Percentiles rank a stretch among this genome's conserved stretches.
Conservation (phyloP, 2,888 invertebrate genomes). For the Rugalucina vietnamica region DNA sequence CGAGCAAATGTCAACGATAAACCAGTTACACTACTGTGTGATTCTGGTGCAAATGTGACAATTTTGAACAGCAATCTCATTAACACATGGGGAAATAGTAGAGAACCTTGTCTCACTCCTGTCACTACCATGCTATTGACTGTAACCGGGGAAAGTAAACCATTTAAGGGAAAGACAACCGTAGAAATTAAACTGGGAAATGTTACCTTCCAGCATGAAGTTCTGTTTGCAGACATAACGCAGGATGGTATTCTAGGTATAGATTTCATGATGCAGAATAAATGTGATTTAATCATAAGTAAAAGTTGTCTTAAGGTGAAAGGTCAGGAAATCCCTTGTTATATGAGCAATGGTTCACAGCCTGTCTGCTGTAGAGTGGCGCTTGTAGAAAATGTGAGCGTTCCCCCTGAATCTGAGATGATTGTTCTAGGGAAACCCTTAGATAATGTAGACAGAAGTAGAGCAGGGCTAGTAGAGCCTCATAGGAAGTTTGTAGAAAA, state of each 20-base stretch:
- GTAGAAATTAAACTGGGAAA: slow-evolving; percentile 16
- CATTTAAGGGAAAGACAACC: slow-evolving; percentile 37
- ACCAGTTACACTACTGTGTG: slow-evolving; percentile 26
- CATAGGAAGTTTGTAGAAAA: slow-evolving; percentile 17
- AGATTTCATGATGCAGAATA: slow-evolving; percentile 33
- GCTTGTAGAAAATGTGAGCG: slow-evolving; percentile 18
- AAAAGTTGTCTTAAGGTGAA: slow-evolving; percentile 24
- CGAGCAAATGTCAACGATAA: slow-evolving; percentile 3
- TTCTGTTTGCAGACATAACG: slow-evolving; percentile 23
- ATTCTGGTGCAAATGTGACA: slow-evolving; percentile 32
- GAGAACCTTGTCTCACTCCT: background rate
- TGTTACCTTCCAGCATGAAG: slow-evolving; percentile 16
- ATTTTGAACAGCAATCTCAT: slow-evolving; percentile 16
- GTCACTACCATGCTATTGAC: slow-evolving; percentile 22
- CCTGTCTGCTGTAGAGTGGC: slow-evolving; percentile 32
- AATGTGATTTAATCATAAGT: slow-evolving; percentile 35
- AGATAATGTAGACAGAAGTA: slow-evolving; percentile 17
- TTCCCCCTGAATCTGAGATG: slow-evolving; percentile 17
- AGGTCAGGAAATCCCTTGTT: slow-evolving; percentile 36
- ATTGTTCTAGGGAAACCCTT: slow-evolving; percentile 22
- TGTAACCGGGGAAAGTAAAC: slow-evolving; percentile 42
- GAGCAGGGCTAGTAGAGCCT: slow-evolving; percentile 13
- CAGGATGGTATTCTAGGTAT: slow-evolving; percentile 32
- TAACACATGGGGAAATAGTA: background rate
- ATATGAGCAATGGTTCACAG: slow-evolving; percentile 9